Conservation (phyloP, 2,113 vertebrate genomes). For the Prolemur simus region DNA sequence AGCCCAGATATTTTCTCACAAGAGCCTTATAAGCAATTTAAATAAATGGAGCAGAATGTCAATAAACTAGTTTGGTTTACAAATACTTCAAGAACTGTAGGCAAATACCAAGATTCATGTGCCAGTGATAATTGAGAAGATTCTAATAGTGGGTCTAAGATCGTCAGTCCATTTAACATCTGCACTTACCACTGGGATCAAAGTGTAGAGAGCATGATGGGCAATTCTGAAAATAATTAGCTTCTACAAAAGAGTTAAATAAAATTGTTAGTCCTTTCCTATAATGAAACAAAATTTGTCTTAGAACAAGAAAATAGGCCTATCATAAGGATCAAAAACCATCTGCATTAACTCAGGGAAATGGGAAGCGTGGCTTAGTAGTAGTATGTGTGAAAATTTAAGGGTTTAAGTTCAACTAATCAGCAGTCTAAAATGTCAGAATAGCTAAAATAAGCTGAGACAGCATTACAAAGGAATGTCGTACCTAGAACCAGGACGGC, state of each 20-base stretch:
- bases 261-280: not conserved
- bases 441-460: not conserved
- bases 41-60: not conserved
- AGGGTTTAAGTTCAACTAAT: not conserved
- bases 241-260: not conserved
- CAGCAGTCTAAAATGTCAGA: not conserved
- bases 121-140: not conserved
- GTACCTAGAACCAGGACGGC: not conserved
- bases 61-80: not conserved
- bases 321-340: not conserved
- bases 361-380: not conserved
- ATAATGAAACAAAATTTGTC: not conserved
- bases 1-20: not conserved
- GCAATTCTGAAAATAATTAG: constrained; percentile 20
- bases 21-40: not conserved
- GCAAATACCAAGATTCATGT: not conserved
- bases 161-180: not conserved
- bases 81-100: constrained; percentile 21
- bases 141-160: not conserved
- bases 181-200: not conserved
- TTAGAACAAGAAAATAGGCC: not conserved
- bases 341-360: not conserved
- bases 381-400: not conserved
- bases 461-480: not conserved
- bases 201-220: not conserved